Percentiles rank a stretch among this genome's conserved stretches.
These are phyloP conservation scores for Tetramorium parvispinum DNA, from an alignment of 1,140 invertebrate species.

Conservation along the genomic window DNA sequence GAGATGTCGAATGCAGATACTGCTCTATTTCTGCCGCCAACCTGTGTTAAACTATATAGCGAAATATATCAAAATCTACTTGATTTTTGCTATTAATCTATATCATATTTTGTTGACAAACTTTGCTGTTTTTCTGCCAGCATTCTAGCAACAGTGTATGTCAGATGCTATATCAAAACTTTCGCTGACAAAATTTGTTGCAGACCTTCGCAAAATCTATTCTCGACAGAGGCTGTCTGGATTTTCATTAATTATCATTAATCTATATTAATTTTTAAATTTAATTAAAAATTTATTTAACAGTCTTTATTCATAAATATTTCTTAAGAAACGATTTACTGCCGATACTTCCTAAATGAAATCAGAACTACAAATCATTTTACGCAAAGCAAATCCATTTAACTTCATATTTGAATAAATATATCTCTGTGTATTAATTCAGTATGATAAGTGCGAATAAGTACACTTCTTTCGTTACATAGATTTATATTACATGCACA, in stretches of 20 bases:
- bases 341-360: not conserved
- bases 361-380: not conserved
- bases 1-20: slow-evolving; percentile 3
- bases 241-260: not conserved
- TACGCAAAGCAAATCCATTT: not conserved
- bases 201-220: not conserved
- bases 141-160: not conserved
- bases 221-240: not conserved
- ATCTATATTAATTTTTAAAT: not conserved
- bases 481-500: not conserved
- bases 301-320: not conserved
- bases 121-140: not conserved
- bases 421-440: not conserved
- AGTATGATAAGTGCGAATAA: not conserved
- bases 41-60: not conserved
- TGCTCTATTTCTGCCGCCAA: not conserved
- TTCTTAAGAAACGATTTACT: not conserved
- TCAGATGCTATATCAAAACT: not conserved
- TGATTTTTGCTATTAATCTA: not conserved
- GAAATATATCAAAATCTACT: not conserved
- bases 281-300: not conserved
- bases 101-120: not conserved
- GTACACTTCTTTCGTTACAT: not conserved
- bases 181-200: not conserved
- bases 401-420: not conserved